Conservation (phyloP, 2,888 invertebrate species). For the Polydrusus cervinus region DNA sequence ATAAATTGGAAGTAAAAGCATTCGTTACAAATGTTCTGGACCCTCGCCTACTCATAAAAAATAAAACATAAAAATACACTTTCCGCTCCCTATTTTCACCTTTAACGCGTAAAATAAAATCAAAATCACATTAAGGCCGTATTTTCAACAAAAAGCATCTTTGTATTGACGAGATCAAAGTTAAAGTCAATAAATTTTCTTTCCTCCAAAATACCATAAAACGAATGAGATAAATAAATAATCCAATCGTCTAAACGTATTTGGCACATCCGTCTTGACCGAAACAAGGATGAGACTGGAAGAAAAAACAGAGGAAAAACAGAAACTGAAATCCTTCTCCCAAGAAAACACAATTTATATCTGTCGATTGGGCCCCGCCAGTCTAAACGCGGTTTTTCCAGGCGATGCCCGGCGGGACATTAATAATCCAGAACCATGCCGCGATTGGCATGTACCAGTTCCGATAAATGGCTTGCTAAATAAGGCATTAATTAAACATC, state of each 20-base stretch:
- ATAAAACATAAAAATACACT: slow-evolving; percentile 25
- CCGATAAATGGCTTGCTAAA: slow-evolving; percentile 45
- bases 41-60: slow-evolving; percentile 18
- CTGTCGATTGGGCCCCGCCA: slow-evolving; percentile 49
- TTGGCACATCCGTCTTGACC: slow-evolving; percentile 51
- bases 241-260: slow-evolving; percentile 52
- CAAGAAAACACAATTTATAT: slow-evolving; percentile 53
- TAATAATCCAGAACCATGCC: slow-evolving; percentile 48
- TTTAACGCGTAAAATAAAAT: slow-evolving; percentile 36
- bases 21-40: slow-evolving; percentile 1
- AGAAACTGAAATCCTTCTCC: slow-evolving; percentile 49
- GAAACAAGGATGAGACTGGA: slow-evolving; percentile 50
- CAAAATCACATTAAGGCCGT: slow-evolving; percentile 36
- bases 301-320: slow-evolving; percentile 47
- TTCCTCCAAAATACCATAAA: slow-evolving; percentile 44
- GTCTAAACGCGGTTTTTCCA: slow-evolving; percentile 50
- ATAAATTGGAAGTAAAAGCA: slow-evolving; percentile 21
- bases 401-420: slow-evolving; percentile 44
- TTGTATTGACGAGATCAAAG: slow-evolving; percentile 47
- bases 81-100: slow-evolving; percentile 15
- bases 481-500: slow-evolving; percentile 47
- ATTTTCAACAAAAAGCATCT: slow-evolving; percentile 37
- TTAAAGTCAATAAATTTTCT: slow-evolving; percentile 46
- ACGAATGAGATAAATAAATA: slow-evolving; percentile 52
- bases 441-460: slow-evolving; percentile 48